Percentiles rank a stretch among this genome's conserved stretches.
phyloP scores from a whole-genome alignment of 2,888 invertebrate species.

The Penaeus monodon region DNA sequence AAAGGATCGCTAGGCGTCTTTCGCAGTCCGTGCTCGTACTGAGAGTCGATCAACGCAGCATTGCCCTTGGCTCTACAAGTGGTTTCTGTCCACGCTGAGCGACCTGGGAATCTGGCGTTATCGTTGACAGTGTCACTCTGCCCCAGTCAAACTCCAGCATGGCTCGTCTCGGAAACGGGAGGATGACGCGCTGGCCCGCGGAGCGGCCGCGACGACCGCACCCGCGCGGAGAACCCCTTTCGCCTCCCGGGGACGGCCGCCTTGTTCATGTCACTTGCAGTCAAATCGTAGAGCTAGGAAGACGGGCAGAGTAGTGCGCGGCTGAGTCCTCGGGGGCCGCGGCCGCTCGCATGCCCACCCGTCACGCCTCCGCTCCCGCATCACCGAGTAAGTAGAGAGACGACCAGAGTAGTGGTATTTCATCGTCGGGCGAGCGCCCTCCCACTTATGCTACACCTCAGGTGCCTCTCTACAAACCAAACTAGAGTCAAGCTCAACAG shows the following conservation, averaged over 20 bases:
- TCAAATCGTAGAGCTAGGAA: background rate
- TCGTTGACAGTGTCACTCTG: constrained; percentile 78
- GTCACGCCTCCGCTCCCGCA: constrained; percentile 67
- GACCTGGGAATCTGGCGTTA: constrained; percentile 78
- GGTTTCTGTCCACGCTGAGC: constrained; percentile 80
- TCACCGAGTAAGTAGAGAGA: constrained; percentile 74
- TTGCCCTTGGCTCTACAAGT: constrained; percentile 80
- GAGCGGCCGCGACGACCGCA: background rate
- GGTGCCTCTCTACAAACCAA: constrained; percentile 23
- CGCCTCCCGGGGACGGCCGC: no score
- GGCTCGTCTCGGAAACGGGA: constrained; percentile 76
- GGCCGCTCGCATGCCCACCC: constrained; percentile 62
- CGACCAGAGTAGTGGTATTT: constrained; percentile 75
- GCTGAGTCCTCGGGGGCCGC: background rate
- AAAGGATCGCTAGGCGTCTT: constrained; percentile 78
- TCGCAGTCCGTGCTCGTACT: constrained; percentile 69
- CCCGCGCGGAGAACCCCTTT: no score
- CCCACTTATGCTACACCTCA: no score
- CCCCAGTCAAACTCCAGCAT: constrained; percentile 79
- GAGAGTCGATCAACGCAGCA: constrained; percentile 79
- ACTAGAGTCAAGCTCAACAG: constrained; percentile 73
- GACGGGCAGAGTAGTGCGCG: no score
- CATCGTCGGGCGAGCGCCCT: constrained; percentile 68
- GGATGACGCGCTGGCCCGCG: background rate
- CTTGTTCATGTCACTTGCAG: background rate